phyloP scores from a whole-genome alignment of 1,140 invertebrate genomes.

The Vollenhovia emeryi region DNA sequence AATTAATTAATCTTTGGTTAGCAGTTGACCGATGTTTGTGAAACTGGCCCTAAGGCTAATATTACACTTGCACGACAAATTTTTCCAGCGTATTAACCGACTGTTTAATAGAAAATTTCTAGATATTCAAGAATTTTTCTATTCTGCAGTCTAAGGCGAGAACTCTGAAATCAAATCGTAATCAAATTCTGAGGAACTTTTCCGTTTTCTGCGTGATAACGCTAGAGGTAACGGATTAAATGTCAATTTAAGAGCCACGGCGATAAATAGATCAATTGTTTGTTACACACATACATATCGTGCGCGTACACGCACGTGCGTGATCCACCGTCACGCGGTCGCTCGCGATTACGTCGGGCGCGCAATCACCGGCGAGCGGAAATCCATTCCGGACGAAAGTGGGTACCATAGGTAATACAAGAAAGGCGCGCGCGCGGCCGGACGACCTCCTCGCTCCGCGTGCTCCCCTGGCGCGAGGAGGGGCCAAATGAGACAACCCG shows the following conservation, averaged over 20 bases:
- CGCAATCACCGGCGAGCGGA: not conserved
- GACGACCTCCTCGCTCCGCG: slow-evolving; percentile 43
- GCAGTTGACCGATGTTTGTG: too few relatives aligned
- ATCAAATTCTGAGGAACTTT: too few relatives aligned
- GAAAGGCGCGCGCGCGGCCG: not conserved
- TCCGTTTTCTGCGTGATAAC: too few relatives aligned
- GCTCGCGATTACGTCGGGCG: not conserved
- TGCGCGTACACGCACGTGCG: not conserved
- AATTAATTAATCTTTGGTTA: too few relatives aligned
- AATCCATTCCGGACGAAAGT: slow-evolving; percentile 46
- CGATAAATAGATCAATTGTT: not conserved
- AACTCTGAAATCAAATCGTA: too few relatives aligned
- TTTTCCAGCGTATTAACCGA: too few relatives aligned
- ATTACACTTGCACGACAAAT: too few relatives aligned
- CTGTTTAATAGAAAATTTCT: too few relatives aligned
- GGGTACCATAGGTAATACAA: slow-evolving; percentile 60
- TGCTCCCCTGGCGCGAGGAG: slow-evolving; percentile 81
- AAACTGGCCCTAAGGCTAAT: too few relatives aligned
- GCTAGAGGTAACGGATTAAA: not conserved
- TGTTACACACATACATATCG: not conserved
- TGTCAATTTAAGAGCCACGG: not conserved
- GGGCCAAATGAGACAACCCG: slow-evolving; percentile 85
- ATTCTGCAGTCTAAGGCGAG: too few relatives aligned
- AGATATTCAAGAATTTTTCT: too few relatives aligned
- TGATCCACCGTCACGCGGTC: not conserved